phyloP scores from a whole-genome alignment of 2,113 vertebrate species.

The Takifugu flavidus region DNA sequence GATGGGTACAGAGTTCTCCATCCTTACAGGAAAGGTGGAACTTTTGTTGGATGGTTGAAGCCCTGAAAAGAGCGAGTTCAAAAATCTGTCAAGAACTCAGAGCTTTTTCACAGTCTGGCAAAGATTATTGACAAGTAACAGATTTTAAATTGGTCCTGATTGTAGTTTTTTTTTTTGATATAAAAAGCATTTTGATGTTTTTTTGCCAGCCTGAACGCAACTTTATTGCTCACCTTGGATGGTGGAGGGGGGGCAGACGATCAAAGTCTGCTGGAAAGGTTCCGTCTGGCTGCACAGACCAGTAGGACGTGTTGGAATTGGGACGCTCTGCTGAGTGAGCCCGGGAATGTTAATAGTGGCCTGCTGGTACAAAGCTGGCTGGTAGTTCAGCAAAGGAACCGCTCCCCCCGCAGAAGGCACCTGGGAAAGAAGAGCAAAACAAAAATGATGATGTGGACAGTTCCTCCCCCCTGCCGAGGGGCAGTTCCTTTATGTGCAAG shows the following conservation, averaged over 20 bases:
- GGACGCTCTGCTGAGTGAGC: slow-evolving; percentile 91
- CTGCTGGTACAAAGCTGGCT: slow-evolving; percentile 94
- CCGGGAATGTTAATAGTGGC: slow-evolving; percentile 97
- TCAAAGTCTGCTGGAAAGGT: slow-evolving; percentile 98
- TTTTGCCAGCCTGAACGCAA: background rate
- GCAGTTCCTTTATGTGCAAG: no score
- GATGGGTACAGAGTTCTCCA: slow-evolving; percentile 93
- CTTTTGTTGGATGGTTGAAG: slow-evolving; percentile 76
- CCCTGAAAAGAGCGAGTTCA: slow-evolving; percentile 46
- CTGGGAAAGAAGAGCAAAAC: slow-evolving; percentile 37
- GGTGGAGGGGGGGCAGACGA: slow-evolving; percentile 92
- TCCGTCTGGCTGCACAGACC: slow-evolving; percentile 93
- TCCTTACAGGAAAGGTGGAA: slow-evolving; percentile 89
- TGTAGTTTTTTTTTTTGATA: no score
- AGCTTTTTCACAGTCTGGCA: background rate
- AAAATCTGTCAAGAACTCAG: background rate
- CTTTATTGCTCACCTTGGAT: slow-evolving; percentile 84
- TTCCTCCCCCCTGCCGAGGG: no score
- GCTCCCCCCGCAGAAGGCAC: slow-evolving; percentile 86
- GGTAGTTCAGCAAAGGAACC: slow-evolving; percentile 95
- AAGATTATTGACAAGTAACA: background rate
- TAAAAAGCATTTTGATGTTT: background rate
- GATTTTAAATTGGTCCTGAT: no score
- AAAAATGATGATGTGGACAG: background rate
- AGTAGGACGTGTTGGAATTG: slow-evolving; percentile 85